Conservation (phyloP, 2,888 invertebrate species). For the Patella pellucida region DNA sequence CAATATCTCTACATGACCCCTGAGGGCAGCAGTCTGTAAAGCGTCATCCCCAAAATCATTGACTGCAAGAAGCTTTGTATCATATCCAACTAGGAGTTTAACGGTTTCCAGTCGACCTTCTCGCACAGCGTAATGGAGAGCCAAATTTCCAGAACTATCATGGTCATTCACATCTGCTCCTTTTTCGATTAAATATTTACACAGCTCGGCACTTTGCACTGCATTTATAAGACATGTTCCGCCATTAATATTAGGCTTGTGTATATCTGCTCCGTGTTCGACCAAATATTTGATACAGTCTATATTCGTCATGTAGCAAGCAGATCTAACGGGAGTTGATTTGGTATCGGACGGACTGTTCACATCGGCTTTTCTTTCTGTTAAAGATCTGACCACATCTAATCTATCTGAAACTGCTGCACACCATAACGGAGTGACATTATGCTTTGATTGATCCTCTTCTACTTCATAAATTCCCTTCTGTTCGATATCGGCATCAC, state of each 20-base stretch:
- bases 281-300: slow-evolving; percentile 64
- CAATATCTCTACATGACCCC: slow-evolving; percentile 74
- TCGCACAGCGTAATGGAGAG: slow-evolving; percentile 90
- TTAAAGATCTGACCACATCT: slow-evolving; percentile 82
- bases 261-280: slow-evolving; percentile 74
- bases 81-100: slow-evolving; percentile 82
- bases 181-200: slow-evolving; percentile 82
- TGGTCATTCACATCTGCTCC: slow-evolving; percentile 88
- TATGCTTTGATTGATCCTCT: slow-evolving; percentile 85
- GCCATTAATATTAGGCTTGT: slow-evolving; percentile 88
- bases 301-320: slow-evolving; percentile 84
- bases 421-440: slow-evolving; percentile 91
- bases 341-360: slow-evolving; percentile 90
- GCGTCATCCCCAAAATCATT: slow-evolving; percentile 91
- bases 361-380: slow-evolving; percentile 85
- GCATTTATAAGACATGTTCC: slow-evolving; percentile 95
- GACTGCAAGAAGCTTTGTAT: slow-evolving; percentile 80
- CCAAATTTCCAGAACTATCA: slow-evolving; percentile 91
- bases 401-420: slow-evolving; percentile 89
- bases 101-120: slow-evolving; percentile 83
- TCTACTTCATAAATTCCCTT: slow-evolving; percentile 80
- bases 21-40: slow-evolving; percentile 86
- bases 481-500: slow-evolving; percentile 88
- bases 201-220: slow-evolving; percentile 87
- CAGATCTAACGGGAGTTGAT: slow-evolving; percentile 86